phyloP scores from a whole-genome alignment of 2,113 vertebrate genomes.

The Phaetusa simplex region DNA sequence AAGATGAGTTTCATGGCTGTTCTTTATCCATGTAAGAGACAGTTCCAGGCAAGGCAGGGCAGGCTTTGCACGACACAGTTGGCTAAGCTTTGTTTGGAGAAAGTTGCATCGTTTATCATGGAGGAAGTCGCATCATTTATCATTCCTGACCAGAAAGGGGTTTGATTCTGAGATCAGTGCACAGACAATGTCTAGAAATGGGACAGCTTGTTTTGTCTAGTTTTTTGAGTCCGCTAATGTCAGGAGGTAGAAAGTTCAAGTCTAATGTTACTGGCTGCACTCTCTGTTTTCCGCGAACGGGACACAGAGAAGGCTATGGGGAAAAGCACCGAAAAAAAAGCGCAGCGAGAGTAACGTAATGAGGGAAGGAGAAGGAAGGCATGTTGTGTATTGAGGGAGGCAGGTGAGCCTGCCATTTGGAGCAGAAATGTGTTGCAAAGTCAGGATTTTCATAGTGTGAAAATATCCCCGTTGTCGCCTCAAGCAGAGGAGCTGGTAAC shows the following conservation, averaged over 20 bases:
- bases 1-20: background rate
- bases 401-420: background rate
- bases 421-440: background rate
- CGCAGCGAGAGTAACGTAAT: background rate
- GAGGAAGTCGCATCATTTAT: background rate
- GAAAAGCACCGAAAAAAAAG: background rate
- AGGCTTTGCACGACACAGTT: background rate
- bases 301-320: background rate
- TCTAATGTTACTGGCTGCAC: background rate
- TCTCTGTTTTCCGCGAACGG: background rate
- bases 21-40: background rate
- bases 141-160: background rate
- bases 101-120: background rate
- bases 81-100: background rate
- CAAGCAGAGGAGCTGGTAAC: background rate
- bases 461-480: background rate
- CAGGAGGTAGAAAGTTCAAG: conserved; percentile 24
- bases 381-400: background rate
- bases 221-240: background rate
- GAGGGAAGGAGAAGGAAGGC: background rate
- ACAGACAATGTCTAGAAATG: background rate
- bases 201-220: conserved; percentile 44
- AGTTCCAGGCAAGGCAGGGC: background rate
- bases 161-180: background rate
- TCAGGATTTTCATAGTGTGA: background rate